phyloP scores from a whole-genome alignment of 2,888 invertebrate genomes.

The Noctua janthina region DNA sequence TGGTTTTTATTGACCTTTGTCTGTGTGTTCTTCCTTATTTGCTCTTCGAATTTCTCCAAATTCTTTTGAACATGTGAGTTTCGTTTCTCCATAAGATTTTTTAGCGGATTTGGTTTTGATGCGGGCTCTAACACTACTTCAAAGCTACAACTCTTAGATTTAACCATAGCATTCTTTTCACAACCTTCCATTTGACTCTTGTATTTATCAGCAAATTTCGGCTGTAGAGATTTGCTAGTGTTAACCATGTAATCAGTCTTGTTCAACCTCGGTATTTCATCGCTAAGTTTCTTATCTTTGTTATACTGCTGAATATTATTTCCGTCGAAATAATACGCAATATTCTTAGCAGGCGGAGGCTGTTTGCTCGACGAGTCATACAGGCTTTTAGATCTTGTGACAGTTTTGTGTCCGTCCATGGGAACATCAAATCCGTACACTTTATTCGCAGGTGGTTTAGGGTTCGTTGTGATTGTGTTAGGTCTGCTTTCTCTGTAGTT shows the following conservation, averaged over 20 bases:
- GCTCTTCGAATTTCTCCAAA: conserved; percentile 91
- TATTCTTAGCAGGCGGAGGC: conserved; percentile 85
- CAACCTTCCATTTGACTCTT: conserved; percentile 87
- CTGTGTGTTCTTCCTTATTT: conserved; percentile 85
- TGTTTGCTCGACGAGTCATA: conserved; percentile 84
- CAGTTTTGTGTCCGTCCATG: conserved; percentile 83
- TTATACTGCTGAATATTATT: conserved; percentile 84
- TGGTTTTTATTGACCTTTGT: conserved; percentile 85
- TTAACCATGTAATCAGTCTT: conserved; percentile 89
- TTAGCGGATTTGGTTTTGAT: conserved; percentile 86
- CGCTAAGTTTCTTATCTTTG: conserved; percentile 82
- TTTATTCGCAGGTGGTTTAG: conserved; percentile 79
- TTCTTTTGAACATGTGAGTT: conserved; percentile 90
- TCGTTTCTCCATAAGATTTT: conserved; percentile 86
- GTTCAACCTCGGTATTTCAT: conserved; percentile 91
- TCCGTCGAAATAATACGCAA: conserved; percentile 89
- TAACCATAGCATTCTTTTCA: conserved; percentile 85
- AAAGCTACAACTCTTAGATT: conserved; percentile 89
- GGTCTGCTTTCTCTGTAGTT: conserved; percentile 74
- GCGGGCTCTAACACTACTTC: conserved; percentile 89
- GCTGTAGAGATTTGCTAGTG: conserved; percentile 86
- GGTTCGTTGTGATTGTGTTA: conserved; percentile 62
- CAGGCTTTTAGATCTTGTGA: conserved; percentile 86
- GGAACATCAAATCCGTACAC: conserved; percentile 85
- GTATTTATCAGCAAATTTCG: conserved; percentile 85